A percentile compares a stretch with the other conserved stretches of the same genome.
Evolutionary conservation across 1,140 invertebrate species (phyloP).

Genomic region (Drosophila seguyi): DNA sequence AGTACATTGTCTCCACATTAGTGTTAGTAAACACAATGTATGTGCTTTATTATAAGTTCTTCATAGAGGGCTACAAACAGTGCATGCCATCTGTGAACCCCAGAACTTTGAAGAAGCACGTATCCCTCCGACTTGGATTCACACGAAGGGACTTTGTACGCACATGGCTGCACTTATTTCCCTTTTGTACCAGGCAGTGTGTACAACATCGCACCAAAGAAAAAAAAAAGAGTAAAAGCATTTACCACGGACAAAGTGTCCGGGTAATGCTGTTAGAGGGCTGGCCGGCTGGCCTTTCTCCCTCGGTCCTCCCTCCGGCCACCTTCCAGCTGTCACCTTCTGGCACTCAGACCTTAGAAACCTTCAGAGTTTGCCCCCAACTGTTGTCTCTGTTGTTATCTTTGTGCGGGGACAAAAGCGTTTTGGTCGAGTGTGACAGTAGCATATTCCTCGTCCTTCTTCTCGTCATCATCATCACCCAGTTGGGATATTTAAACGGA

Average conservation of each 20-base stretch:
- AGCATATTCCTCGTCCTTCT: constrained; percentile 46
- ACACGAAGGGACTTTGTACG: constrained; percentile 12
- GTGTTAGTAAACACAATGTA: neutral
- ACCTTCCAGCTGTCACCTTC: constrained; percentile 32
- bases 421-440: constrained; percentile 64
- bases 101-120: constrained; percentile 12
- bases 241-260: constrained; percentile 56
- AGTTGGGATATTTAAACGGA: constrained; percentile 52
- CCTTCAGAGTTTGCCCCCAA: constrained; percentile 55
- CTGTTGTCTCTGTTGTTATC: constrained; percentile 45
- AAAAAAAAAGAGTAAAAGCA: constrained; percentile 39
- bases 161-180: constrained; percentile 39
- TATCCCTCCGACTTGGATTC: constrained; percentile 16
- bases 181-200: constrained; percentile 30
- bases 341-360: constrained; percentile 43
- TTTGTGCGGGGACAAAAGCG: constrained; percentile 70
- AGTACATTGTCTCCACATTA: neutral
- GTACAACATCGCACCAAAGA: constrained; percentile 2
- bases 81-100: constrained; percentile 8
- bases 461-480: constrained; percentile 26
- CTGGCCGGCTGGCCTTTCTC: constrained; percentile 9
- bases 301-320: too few relatives aligned
- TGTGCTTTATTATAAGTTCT: neutral
- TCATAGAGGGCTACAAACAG: too few relatives aligned
- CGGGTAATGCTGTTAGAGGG: constrained; percentile 54